Conservation (phyloP, 2,888 invertebrate species). For the Nasonia oneida region DNA sequence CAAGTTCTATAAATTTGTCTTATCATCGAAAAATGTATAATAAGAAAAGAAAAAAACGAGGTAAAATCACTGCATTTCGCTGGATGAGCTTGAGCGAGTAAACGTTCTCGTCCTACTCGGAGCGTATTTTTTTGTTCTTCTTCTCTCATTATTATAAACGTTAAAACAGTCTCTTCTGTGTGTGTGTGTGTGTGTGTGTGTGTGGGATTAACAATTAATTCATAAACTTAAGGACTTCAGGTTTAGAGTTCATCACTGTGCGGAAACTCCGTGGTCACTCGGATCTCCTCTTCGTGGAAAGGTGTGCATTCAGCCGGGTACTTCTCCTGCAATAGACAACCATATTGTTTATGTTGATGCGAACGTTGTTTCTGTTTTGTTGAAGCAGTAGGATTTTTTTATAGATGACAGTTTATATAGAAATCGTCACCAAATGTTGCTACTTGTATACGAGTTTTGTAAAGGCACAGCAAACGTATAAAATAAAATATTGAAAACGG, state of each 20-base stretch:
- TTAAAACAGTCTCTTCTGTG: conserved; percentile 57
- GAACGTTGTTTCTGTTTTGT: not conserved
- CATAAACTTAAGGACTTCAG: conserved; percentile 27
- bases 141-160: conserved; percentile 9
- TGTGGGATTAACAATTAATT: conserved; percentile 45
- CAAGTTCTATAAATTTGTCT: conserved; percentile 39
- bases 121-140: conserved; percentile 35
- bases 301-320: conserved; percentile 88
- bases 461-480: not conserved
- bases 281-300: conserved; percentile 90
- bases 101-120: no score
- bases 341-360: not conserved
- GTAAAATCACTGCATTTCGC: conserved; percentile 42
- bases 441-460: not conserved
- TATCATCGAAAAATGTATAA: conserved; percentile 15
- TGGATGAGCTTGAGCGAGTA: not conserved
- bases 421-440: no score
- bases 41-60: conserved; percentile 39
- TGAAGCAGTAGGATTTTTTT: not conserved
- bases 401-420: no score
- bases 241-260: conserved; percentile 86
- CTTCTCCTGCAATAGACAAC: conserved; percentile 80
- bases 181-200: not conserved
- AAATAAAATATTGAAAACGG: not conserved
- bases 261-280: conserved; percentile 88